These are phyloP conservation scores for Pica pica DNA, from an alignment of 2,113 vertebrate genomes.

Conservation along the genomic window DNA sequence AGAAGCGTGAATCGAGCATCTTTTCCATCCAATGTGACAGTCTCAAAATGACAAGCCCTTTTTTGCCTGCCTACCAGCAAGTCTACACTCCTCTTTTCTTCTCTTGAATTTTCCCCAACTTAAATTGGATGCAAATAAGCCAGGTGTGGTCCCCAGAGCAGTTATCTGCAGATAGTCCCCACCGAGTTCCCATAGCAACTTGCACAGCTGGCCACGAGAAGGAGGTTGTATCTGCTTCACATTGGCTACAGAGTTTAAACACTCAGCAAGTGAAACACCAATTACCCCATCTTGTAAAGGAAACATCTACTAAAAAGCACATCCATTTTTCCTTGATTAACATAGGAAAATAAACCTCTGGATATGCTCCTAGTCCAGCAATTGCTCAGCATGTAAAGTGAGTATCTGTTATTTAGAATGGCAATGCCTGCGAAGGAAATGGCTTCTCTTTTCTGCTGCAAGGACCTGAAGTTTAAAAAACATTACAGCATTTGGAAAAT, in stretches of 20 bases:
- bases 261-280: slow-evolving; percentile 47
- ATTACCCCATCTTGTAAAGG: slow-evolving; percentile 21
- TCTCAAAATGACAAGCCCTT: slow-evolving; percentile 44
- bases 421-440: neutral
- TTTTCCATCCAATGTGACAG: slow-evolving; percentile 14
- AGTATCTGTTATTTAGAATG: neutral
- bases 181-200: slow-evolving; percentile 69
- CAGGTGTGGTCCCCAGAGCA: slow-evolving; percentile 71
- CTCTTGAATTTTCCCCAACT: slow-evolving; percentile 66
- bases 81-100: slow-evolving; percentile 35
- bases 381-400: neutral
- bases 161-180: slow-evolving; percentile 50
- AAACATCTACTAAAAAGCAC: slow-evolving; percentile 23
- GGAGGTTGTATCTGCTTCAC: slow-evolving; percentile 31
- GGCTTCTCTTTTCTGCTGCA: neutral
- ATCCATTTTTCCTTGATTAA: slow-evolving; percentile 37
- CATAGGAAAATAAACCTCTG: slow-evolving; percentile 31
- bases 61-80: slow-evolving; percentile 5
- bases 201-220: slow-evolving; percentile 59
- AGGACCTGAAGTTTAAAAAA: neutral
- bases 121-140: slow-evolving; percentile 72
- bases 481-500: neutral
- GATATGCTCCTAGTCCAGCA: neutral
- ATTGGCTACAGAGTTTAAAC: slow-evolving; percentile 61
- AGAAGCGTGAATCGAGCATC: neutral